phyloP scores from a whole-genome alignment of 2,113 vertebrate genomes.

The Rattus rattus region DNA sequence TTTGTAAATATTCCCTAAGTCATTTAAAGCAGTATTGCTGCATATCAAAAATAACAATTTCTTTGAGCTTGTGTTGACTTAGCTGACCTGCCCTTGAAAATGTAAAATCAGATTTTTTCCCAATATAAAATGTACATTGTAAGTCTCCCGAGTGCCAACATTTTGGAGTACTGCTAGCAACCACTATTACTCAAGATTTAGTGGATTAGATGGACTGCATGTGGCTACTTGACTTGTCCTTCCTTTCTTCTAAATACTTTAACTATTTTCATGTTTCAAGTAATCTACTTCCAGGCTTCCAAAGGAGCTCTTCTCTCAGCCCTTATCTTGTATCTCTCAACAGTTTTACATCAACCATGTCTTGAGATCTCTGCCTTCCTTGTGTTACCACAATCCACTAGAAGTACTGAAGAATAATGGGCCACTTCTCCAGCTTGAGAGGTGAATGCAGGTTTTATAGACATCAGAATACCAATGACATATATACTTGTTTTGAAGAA shows the following conservation, averaged over 20 bases:
- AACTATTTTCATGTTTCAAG: background rate
- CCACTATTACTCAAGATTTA: background rate
- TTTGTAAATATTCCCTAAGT: background rate
- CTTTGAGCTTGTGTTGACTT: background rate
- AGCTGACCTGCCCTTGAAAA: background rate
- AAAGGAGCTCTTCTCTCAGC: background rate
- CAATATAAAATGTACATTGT: background rate
- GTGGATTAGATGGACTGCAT: background rate
- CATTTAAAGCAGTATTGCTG: background rate
- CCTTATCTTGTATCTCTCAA: background rate
- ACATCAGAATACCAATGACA: background rate
- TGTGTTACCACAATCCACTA: background rate
- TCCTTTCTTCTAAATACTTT: background rate
- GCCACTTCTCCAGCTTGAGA: background rate
- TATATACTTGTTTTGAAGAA: background rate
- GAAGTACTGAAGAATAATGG: background rate
- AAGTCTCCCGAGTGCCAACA: background rate
- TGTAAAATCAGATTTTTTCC: background rate
- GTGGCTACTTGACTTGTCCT: background rate
- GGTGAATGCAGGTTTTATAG: background rate
- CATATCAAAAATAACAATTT: background rate
- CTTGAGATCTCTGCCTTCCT: background rate
- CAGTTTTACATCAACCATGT: background rate
- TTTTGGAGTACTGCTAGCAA: background rate
- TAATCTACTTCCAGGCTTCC: background rate